A percentile compares a stretch with the other conserved stretches of the same genome.
Evolutionary conservation across 2,888 invertebrate genomes (phyloP).

Genomic region (Eumerus sabulonum): DNA sequence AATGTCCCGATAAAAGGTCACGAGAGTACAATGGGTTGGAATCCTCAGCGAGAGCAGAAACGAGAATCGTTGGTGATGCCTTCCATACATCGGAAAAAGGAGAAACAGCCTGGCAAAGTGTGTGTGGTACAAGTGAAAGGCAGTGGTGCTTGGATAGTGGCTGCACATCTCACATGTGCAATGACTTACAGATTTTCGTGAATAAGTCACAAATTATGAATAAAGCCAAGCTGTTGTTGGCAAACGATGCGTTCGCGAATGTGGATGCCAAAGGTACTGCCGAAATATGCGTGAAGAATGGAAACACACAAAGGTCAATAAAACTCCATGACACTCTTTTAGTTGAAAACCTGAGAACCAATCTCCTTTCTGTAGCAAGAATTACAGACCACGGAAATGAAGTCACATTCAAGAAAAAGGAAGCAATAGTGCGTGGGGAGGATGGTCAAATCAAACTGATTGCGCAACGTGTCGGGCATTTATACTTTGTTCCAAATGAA

Average conservation of each 20-base stretch:
- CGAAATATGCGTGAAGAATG: constrained; percentile 10
- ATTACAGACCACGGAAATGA: constrained; percentile 35
- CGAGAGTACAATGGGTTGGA: too few relatives aligned
- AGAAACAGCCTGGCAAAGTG: too few relatives aligned
- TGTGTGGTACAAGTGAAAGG: neutral
- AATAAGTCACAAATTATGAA: neutral
- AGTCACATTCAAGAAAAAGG: constrained; percentile 28
- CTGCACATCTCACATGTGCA: constrained; percentile 41
- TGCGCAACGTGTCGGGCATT: constrained; percentile 7
- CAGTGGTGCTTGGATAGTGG: constrained; percentile 23
- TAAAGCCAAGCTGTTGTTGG: constrained; percentile 16
- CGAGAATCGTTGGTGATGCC: too few relatives aligned
- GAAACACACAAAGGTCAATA: constrained; percentile 21
- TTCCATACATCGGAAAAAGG: neutral
- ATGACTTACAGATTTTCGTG: constrained; percentile 7
- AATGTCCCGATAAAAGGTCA: too few relatives aligned
- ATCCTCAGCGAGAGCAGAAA: too few relatives aligned
- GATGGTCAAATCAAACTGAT: constrained; percentile 18
- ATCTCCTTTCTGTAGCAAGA: constrained; percentile 36
- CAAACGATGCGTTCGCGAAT: neutral
- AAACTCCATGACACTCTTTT: constrained; percentile 22
- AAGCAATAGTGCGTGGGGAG: constrained; percentile 22
- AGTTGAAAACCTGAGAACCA: constrained; percentile 26
- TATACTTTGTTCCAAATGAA: constrained; percentile 26
- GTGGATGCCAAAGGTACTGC: constrained; percentile 27